Base-by-base conservation (phyloP, 2,888 invertebrate genomes). In the Scaptomyza flava region DNA sequence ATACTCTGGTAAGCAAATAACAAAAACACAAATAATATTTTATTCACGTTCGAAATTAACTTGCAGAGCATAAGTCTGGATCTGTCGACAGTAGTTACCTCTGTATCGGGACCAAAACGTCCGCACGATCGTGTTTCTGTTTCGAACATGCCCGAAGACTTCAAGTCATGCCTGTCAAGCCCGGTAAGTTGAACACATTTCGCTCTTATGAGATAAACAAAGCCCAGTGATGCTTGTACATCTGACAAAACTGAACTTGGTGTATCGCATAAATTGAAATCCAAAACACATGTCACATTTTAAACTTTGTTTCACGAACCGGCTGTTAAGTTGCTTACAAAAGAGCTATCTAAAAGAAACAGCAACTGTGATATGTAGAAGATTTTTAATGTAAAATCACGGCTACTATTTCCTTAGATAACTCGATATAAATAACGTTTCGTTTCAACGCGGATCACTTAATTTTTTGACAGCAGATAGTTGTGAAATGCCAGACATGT, bases 121-220 rank as follows among this genome's bases (percentile, higher is more conserved):
- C 99, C 99, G 0, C 99, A 99, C 82, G 99, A 99, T 93, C 93
- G 98, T 23, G 98, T 99, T 4, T 94, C 98, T 0, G 97, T 99
- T 0, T 92, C 94, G 0, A 95, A 96, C 45, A 98, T 99, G 97
- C 97, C 98, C 91, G 92, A 93, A 11, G 99, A 99, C 92, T 99
- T 99, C 92, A 92, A 93, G 14, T 93, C 94, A 0, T 99, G 98
- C 82, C 94, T 99, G 11, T 94, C 94, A 12, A 98, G 94, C 89
- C 98, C 98, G 94, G 98, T 98, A 93, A 93, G 93, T 97, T 66
- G 31, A 8, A 66, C 23, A 47, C 45, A 74, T 82, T 86, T 77
- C 71, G 61, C 48, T 83, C 79, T 90, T 90, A 91, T 91, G 90
- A 89, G 91, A 91, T 91, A 92, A 92, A 92, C 92, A 90, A 91